Evolutionary conservation across 2,797 vertebrate species (phyloP).

Genomic region (Neoniphon sammara): DNA sequence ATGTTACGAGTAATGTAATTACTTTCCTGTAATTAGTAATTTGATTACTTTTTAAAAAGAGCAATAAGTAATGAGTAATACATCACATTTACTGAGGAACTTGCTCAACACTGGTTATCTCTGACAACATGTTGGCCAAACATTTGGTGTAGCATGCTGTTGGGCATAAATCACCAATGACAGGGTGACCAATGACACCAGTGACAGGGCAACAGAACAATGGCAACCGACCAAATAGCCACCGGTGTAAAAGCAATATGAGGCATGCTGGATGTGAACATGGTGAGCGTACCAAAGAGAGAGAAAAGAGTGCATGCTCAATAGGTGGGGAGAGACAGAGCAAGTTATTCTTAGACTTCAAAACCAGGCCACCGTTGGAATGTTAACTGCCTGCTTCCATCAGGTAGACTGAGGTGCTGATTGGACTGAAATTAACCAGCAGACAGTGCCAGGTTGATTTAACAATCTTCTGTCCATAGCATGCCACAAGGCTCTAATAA

Average conservation of each 20-base stretch:
- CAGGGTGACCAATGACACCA: background rate
- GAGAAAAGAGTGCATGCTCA: slow-evolving; percentile 4
- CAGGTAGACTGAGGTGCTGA: slow-evolving; percentile 27
- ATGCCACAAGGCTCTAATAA: slow-evolving; percentile 5
- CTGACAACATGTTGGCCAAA: slow-evolving; percentile 1
- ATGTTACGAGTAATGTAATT: too few relatives aligned
- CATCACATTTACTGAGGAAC: too few relatives aligned
- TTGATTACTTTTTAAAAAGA: too few relatives aligned
- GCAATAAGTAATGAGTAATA: too few relatives aligned
- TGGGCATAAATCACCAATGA: background rate
- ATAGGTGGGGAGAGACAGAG: slow-evolving; percentile 36
- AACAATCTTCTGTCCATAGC: slow-evolving; percentile 5
- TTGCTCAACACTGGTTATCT: background rate
- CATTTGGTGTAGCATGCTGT: slow-evolving; percentile 3
- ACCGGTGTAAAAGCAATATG: background rate
- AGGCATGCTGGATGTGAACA: background rate
- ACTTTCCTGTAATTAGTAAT: too few relatives aligned
- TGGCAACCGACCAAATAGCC: slow-evolving; percentile 10
- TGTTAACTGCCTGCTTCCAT: slow-evolving; percentile 45
- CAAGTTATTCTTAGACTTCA: slow-evolving; percentile 74
- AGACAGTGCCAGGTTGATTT: slow-evolving; percentile 41
- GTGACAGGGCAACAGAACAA: background rate
- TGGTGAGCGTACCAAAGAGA: background rate
- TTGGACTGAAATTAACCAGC: slow-evolving; percentile 17
- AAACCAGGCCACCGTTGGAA: slow-evolving; percentile 68